Evolutionary conservation across 2,888 invertebrate species (phyloP).

Genomic region (Spatulosminthurus flaviceps): DNA sequence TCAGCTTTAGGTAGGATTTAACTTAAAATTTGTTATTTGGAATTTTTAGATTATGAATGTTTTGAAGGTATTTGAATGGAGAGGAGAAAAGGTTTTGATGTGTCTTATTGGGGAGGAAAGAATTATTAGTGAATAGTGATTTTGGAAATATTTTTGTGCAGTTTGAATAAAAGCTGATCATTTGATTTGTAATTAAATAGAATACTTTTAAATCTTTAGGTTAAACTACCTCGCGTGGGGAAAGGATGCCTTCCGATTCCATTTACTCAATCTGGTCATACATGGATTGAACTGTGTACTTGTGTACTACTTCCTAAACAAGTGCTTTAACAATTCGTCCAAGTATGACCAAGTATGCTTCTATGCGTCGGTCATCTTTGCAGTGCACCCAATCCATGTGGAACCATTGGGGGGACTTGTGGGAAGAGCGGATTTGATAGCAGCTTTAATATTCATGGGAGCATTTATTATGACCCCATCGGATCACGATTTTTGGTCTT

Average conservation of each 20-base stretch:
- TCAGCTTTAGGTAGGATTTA: slow-evolving; percentile 78
- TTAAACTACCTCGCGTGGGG: slow-evolving; percentile 75
- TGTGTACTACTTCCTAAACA: slow-evolving; percentile 65
- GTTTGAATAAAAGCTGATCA: neutral
- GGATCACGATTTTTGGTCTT: slow-evolving; percentile 8
- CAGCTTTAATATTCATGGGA: slow-evolving; percentile 75
- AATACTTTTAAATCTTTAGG: slow-evolving; percentile 69
- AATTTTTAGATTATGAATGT: neutral
- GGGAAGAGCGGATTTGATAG: slow-evolving; percentile 89
- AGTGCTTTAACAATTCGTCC: slow-evolving; percentile 56
- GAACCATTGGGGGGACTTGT: slow-evolving; percentile 92
- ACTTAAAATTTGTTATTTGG: too few relatives aligned
- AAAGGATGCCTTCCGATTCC: slow-evolving; percentile 72
- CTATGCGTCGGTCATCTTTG: slow-evolving; percentile 79
- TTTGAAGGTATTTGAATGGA: neutral
- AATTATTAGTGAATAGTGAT: neutral
- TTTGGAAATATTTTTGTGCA: neutral
- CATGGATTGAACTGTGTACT: slow-evolving; percentile 74
- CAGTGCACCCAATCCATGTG: slow-evolving; percentile 91
- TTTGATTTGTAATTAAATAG: neutral
- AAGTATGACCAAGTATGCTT: slow-evolving; percentile 68
- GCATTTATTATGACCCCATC: slow-evolving; percentile 68
- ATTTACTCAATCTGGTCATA: slow-evolving; percentile 78
- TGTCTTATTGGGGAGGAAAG: too few relatives aligned
- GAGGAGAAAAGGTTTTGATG: neutral